phyloP scores from a whole-genome alignment of 2,797 vertebrate species.

The Ambastaia sidthimunki region DNA sequence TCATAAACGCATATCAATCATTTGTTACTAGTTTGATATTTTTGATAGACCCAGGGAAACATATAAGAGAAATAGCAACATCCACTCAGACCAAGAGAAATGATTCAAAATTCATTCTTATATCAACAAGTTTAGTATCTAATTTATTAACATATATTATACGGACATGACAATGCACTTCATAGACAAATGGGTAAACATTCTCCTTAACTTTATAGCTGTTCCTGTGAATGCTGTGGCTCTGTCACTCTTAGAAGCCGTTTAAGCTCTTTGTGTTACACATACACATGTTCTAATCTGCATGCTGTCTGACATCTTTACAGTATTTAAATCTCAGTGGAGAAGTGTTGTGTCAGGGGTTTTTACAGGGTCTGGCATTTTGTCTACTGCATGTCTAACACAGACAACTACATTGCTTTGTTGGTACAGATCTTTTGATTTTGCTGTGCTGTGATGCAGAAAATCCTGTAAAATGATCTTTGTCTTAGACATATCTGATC shows the following conservation, averaged over 20 bases:
- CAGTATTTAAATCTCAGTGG: conserved; percentile 15
- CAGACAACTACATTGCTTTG: background rate
- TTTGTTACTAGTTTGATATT: no score
- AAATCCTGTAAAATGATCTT: background rate
- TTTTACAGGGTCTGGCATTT: conserved; percentile 46
- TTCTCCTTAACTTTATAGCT: no score
- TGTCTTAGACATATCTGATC: background rate
- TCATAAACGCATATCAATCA: no score
- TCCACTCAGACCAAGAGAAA: conserved; percentile 4
- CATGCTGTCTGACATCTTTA: conserved; percentile 37
- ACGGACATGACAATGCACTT: no score
- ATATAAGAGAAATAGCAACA: no score
- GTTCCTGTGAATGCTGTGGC: conserved; percentile 5
- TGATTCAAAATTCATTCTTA: no score
- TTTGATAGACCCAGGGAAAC: no score
- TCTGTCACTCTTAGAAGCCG: no score
- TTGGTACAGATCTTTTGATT: background rate
- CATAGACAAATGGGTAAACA: no score
- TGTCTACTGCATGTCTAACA: conserved; percentile 22
- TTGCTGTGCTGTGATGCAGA: background rate
- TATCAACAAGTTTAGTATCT: no score
- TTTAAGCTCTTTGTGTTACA: conserved; percentile 14
- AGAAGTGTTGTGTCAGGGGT: conserved; percentile 8
- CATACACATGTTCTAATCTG: background rate
- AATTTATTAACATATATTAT: no score